Conservation (phyloP, 2,113 vertebrate species). For the Hyla sarda region DNA sequence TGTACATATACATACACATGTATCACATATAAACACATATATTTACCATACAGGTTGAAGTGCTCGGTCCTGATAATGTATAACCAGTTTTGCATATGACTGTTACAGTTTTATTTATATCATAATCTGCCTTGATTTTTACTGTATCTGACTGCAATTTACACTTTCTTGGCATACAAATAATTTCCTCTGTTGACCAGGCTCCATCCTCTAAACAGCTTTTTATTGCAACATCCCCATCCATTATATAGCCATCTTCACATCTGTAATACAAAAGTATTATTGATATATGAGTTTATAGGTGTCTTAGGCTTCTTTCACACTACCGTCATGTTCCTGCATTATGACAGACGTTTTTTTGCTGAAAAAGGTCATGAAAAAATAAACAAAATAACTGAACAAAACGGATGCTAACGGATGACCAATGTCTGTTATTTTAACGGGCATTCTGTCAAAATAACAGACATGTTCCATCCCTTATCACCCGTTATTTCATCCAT, state of each 20-base stretch:
- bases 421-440: too few relatives aligned
- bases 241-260: conserved; percentile 83
- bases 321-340: too few relatives aligned
- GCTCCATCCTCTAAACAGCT: conserved; percentile 85
- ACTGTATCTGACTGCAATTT: conserved; percentile 76
- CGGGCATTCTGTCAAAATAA: too few relatives aligned
- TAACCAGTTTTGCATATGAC: conserved; percentile 87
- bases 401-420: too few relatives aligned
- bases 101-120: conserved; percentile 77
- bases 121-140: conserved; percentile 76
- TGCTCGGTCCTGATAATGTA: conserved; percentile 75
- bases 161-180: conserved; percentile 82
- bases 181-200: conserved; percentile 85
- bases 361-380: too few relatives aligned
- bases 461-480: too few relatives aligned
- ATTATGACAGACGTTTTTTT: too few relatives aligned
- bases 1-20: too few relatives aligned
- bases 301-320: conserved; percentile 14
- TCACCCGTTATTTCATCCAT: too few relatives aligned
- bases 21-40: neutral
- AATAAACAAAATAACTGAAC: too few relatives aligned
- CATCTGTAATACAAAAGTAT: conserved; percentile 77
- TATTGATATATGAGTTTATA: neutral
- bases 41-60: conserved; percentile 84
- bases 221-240: conserved; percentile 71